Evolutionary conservation across 2,888 invertebrate genomes (phyloP).

Genomic region (Leptogaster cylindrica): DNA sequence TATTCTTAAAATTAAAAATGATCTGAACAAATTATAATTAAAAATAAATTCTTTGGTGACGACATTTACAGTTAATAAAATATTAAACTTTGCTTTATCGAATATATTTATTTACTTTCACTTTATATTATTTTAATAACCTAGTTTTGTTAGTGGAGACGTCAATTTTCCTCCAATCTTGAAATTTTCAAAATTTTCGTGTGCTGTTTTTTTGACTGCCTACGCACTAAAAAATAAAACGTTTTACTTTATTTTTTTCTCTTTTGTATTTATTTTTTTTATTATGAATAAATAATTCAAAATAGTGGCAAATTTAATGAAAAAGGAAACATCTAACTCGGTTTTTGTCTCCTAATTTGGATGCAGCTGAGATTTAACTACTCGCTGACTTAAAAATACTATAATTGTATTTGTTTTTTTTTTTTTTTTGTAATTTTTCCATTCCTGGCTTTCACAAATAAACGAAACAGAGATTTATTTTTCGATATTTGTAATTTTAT

Average conservation of each 20-base stretch:
- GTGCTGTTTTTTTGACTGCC: no score
- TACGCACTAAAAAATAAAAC: no score
- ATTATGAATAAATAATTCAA: no score
- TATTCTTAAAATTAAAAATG: conserved; percentile 39
- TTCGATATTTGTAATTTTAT: no score
- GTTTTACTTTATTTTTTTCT: no score
- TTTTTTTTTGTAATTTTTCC: neutral
- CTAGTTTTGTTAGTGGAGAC: conserved; percentile 33
- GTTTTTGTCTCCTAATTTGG: neutral
- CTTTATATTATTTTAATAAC: conserved; percentile 34
- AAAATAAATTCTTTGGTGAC: conserved; percentile 40
- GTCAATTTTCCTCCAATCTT: no score
- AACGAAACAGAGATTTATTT: conserved; percentile 15
- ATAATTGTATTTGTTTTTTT: no score
- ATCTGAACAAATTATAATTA: conserved; percentile 34
- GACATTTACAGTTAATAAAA: conserved; percentile 38
- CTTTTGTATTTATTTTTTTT: no score
- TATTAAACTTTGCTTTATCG: conserved; percentile 37
- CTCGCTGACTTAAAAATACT: neutral
- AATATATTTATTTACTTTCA: conserved; percentile 36
- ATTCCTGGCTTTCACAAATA: conserved; percentile 17
- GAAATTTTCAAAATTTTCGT: no score
- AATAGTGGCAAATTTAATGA: no score
- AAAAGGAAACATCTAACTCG: conserved; percentile 1
- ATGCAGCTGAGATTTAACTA: neutral